phyloP scores from a whole-genome alignment of 2,797 vertebrate species.

The Sebastes nivosus region DNA sequence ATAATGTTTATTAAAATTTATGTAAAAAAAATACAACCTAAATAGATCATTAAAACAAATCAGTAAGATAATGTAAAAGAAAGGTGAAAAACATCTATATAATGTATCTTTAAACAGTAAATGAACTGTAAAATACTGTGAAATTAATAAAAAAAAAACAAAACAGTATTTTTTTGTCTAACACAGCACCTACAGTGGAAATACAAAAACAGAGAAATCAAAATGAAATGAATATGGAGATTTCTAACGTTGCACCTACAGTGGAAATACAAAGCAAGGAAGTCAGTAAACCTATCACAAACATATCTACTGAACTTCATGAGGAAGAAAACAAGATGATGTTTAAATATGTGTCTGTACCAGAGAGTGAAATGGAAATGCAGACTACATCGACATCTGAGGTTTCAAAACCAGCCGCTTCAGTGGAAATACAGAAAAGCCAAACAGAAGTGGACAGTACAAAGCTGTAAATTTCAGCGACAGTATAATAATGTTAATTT shows the following conservation, averaged over 20 bases:
- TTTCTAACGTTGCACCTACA: background rate
- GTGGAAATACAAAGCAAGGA: slow-evolving; percentile 30
- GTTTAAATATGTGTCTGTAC: too few relatives aligned
- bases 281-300: background rate
- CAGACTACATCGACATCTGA: background rate
- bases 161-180: too few relatives aligned
- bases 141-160: too few relatives aligned
- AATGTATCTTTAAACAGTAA: too few relatives aligned
- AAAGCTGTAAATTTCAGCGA: too few relatives aligned
- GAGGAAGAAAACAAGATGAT: slow-evolving; percentile 1
- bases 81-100: too few relatives aligned
- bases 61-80: too few relatives aligned
- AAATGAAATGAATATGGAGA: background rate
- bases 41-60: too few relatives aligned
- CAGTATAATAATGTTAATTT: too few relatives aligned
- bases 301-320: background rate
- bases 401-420: background rate
- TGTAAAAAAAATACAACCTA: too few relatives aligned
- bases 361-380: background rate
- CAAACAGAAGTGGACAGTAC: background rate
- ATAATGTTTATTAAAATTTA: too few relatives aligned
- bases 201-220: background rate
- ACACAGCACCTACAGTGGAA: background rate
- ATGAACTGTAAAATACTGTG: too few relatives aligned
- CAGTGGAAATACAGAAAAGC: background rate